A percentile compares a stretch with the other conserved stretches of the same genome.
Evolutionary conservation across 2,888 invertebrate genomes (phyloP).

Genomic region (Meta bourneti): DNA sequence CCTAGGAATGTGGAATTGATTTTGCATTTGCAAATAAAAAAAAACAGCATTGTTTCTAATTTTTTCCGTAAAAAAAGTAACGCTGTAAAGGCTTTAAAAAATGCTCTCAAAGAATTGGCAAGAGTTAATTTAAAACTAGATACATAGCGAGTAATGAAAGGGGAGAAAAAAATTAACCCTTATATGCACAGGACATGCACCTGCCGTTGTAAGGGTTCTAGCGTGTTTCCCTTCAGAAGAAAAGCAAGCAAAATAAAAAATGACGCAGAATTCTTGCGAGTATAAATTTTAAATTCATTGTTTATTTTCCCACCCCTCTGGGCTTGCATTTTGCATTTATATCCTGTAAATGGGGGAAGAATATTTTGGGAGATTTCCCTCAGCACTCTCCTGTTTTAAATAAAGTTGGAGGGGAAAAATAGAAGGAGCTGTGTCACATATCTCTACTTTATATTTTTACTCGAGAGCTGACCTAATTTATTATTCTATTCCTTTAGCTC

Average conservation of each 20-base stretch:
- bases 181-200: neutral
- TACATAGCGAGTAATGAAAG: neutral
- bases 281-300: constrained; percentile 49
- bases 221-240: neutral
- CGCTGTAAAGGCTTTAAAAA: constrained; percentile 11
- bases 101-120: neutral
- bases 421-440: neutral
- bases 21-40: constrained; percentile 18
- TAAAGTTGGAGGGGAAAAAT: constrained; percentile 11
- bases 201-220: neutral
- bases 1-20: constrained; percentile 6
- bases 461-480: neutral
- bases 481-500: neutral
- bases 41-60: constrained; percentile 23
- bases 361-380: neutral
- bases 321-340: constrained; percentile 16
- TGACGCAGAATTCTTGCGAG: neutral
- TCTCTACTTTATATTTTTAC: constrained; percentile 12
- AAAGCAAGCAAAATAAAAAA: neutral
- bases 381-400: neutral
- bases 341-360: constrained; percentile 3
- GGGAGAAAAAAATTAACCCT: neutral
- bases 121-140: constrained; percentile 38
- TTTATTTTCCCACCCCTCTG: constrained; percentile 8
- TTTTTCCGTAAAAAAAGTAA: neutral